These are phyloP conservation scores for Kryptolebias marmoratus DNA, from an alignment of 2,113 vertebrate genomes.

Conservation along the genomic window DNA sequence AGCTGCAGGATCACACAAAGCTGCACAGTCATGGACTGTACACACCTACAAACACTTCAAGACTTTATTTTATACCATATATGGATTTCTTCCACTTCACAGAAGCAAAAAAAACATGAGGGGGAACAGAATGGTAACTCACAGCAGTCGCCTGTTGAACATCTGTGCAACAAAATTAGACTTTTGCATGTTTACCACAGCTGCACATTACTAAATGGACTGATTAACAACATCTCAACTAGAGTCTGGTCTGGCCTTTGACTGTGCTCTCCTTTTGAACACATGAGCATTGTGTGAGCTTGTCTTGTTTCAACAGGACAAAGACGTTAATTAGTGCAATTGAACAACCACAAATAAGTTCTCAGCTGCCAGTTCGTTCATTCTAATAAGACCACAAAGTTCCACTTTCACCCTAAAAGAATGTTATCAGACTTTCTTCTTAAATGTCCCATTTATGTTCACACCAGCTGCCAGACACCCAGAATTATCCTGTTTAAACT, in stretches of 20 bases:
- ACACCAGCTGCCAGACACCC: conserved; percentile 58
- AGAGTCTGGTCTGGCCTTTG: conserved; percentile 39
- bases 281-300: conserved; percentile 2
- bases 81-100: conserved; percentile 39
- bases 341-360: conserved; percentile 43
- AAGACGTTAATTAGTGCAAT: conserved; percentile 61
- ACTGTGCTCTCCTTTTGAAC: conserved; percentile 47
- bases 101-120: conserved; percentile 29
- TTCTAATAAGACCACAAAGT: conserved; percentile 45
- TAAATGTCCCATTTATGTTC: conserved; percentile 48
- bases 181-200: conserved; percentile 28
- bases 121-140: conserved; percentile 11
- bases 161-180: conserved; percentile 36
- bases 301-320: conserved; percentile 35
- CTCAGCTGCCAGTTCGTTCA: conserved; percentile 48
- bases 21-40: background rate
- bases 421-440: conserved; percentile 70
- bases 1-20: conserved; percentile 7
- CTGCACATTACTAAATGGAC: conserved; percentile 40
- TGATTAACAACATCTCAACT: conserved; percentile 48
- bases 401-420: conserved; percentile 48
- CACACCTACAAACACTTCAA: conserved; percentile 15
- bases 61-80: conserved; percentile 41
- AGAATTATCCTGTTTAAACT: conserved; percentile 62
- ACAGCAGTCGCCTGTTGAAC: conserved; percentile 27